Percentiles rank a stretch among this genome's conserved stretches.
Evolutionary conservation across 2,888 invertebrate species (phyloP).

Genomic region (Myopa tessellatipennis): DNA sequence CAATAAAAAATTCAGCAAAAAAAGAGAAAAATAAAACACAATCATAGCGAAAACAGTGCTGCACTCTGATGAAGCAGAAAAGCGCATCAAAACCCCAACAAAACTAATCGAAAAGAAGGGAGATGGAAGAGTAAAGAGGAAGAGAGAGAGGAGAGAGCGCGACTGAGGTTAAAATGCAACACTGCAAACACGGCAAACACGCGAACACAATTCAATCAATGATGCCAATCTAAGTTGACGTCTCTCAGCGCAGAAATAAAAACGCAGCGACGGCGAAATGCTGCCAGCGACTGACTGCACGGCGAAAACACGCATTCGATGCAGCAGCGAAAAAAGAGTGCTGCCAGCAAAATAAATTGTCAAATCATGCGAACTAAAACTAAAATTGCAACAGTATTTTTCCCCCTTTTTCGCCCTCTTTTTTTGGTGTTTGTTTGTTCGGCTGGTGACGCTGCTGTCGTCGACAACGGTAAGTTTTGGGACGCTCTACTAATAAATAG

Average conservation of each 20-base stretch:
- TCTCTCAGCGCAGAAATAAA: conserved; percentile 24
- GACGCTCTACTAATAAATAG: conserved; percentile 12
- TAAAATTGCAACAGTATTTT: conserved; percentile 25
- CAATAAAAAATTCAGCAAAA: not conserved
- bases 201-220: conserved; percentile 40
- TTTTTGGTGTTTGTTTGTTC: not conserved
- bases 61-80: not conserved
- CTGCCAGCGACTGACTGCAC: not conserved
- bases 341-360: conserved; percentile 21
- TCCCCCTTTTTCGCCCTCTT: not conserved
- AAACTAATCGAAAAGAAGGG: not conserved
- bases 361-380: conserved; percentile 38
- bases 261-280: not conserved
- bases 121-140: not conserved
- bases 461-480: not conserved
- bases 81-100: not conserved
- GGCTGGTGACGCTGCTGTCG: not conserved
- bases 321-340: not conserved
- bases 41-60: too few relatives aligned
- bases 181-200: conserved; percentile 33
- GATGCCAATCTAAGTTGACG: conserved; percentile 36
- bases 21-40: too few relatives aligned
- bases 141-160: not conserved
- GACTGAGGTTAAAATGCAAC: not conserved
- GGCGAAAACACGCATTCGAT: not conserved